Percentiles rank a stretch among this genome's conserved stretches.
These are phyloP conservation scores for Paramormyrops hopkinsi DNA, from an alignment of 2,797 vertebrate genomes.

Conservation along the genomic window DNA sequence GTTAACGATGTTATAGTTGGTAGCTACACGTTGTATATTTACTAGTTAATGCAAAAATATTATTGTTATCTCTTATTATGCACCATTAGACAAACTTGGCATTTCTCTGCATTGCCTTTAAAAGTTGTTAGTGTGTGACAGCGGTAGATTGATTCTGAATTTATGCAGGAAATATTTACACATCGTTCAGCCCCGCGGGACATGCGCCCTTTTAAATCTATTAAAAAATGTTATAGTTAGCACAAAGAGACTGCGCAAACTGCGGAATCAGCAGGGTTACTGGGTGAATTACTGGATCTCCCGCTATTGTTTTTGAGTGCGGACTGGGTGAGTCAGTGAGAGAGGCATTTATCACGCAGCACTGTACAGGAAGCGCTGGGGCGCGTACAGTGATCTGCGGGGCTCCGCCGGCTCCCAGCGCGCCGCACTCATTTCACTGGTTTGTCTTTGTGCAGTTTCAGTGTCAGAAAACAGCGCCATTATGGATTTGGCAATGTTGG, in stretches of 20 bases:
- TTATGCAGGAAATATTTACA: background rate
- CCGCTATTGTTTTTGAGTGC: conserved; percentile 62
- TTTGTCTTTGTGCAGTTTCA: background rate
- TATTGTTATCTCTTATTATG: background rate
- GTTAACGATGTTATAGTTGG: background rate
- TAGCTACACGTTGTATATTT: background rate
- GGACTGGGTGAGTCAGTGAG: conserved; percentile 58
- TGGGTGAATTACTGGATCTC: conserved; percentile 50
- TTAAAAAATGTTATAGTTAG: conserved; percentile 47
- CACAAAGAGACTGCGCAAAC: conserved; percentile 50
- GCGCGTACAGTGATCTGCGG: background rate
- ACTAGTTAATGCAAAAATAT: background rate
- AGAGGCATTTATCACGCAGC: conserved; percentile 55
- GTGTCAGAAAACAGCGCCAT: background rate
- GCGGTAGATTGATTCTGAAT: background rate
- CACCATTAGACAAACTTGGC: background rate
- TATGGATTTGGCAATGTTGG: background rate
- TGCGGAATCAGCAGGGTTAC: conserved; percentile 59
- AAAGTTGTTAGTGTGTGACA: background rate
- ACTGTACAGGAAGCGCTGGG: conserved; percentile 39
- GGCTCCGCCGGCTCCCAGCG: background rate
- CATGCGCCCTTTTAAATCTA: conserved; percentile 33
- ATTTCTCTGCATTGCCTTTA: background rate
- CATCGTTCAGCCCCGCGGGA: background rate
- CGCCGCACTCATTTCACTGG: background rate